phyloP scores from a whole-genome alignment of 2,888 invertebrate genomes.

The Xylota segnis region DNA sequence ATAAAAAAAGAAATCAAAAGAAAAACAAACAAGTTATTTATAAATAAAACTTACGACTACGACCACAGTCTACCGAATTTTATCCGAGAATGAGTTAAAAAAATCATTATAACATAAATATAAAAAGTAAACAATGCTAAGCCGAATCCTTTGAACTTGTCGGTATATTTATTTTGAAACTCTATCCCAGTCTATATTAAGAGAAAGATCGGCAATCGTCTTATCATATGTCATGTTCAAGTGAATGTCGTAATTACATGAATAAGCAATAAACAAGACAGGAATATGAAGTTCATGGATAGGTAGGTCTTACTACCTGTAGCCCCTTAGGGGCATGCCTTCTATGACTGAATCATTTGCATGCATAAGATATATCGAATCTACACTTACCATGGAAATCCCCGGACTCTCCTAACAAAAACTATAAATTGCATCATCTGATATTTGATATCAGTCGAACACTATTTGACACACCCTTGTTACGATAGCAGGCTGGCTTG shows the following conservation, averaged over 20 bases:
- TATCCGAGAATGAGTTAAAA: neutral
- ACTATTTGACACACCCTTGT: neutral
- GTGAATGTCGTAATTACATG: no score
- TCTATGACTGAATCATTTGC: neutral
- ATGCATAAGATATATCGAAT: neutral
- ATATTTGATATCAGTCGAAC: neutral
- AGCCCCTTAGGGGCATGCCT: neutral
- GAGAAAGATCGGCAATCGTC: no score
- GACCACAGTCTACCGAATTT: neutral
- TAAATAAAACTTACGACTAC: slow-evolving; percentile 32
- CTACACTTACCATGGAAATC: neutral
- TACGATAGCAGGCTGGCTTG: neutral
- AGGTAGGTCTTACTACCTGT: no score
- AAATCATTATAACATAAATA: neutral
- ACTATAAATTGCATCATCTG: slow-evolving; percentile 1
- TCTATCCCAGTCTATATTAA: no score
- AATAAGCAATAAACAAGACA: no score
- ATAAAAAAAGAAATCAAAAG: slow-evolving; percentile 23
- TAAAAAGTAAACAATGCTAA: neutral
- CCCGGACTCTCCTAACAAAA: neutral
- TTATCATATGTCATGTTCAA: no score
- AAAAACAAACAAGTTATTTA: slow-evolving; percentile 21
- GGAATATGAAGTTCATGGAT: no score
- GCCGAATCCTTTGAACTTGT: neutral
- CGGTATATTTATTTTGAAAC: neutral